phyloP scores from a whole-genome alignment of 2,113 vertebrate species.

The Columba livia region DNA sequence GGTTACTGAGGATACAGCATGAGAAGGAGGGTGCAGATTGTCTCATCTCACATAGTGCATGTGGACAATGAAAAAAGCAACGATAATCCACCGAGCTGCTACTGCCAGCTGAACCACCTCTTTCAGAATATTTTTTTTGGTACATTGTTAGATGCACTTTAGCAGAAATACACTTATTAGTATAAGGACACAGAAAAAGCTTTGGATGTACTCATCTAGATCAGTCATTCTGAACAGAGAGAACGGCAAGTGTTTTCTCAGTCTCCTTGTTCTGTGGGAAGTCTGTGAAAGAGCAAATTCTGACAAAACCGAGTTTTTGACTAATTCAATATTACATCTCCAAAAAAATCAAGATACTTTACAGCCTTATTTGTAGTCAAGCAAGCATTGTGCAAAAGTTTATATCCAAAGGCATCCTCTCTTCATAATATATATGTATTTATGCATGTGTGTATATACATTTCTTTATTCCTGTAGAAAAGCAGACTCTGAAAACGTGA shows the following conservation, averaged over 20 bases:
- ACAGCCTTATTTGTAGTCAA: not conserved
- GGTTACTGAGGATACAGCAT: not conserved
- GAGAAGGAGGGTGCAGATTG: not conserved
- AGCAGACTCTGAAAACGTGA: not conserved
- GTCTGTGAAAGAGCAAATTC: not conserved
- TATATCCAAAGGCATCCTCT: not conserved
- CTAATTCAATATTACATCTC: not conserved
- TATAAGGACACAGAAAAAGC: not conserved
- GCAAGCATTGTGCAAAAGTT: not conserved
- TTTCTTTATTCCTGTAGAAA: not conserved
- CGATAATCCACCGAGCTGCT: not conserved
- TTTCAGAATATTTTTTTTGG: not conserved
- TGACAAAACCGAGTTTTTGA: not conserved
- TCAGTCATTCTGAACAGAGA: not conserved
- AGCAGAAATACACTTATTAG: not conserved
- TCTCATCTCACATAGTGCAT: not conserved
- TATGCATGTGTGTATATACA: rapidly evolving
- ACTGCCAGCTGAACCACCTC: not conserved
- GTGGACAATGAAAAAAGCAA: not conserved
- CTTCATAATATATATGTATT: not conserved
- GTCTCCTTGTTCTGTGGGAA: not conserved
- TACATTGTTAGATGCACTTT: rapidly evolving
- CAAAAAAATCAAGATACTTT: not conserved
- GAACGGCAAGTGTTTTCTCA: not conserved
- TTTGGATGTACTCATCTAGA: not conserved